Percentiles rank a stretch among this genome's conserved stretches.
Conservation (phyloP, 2,797 vertebrate genomes). For the Rachycentron canadum region DNA sequence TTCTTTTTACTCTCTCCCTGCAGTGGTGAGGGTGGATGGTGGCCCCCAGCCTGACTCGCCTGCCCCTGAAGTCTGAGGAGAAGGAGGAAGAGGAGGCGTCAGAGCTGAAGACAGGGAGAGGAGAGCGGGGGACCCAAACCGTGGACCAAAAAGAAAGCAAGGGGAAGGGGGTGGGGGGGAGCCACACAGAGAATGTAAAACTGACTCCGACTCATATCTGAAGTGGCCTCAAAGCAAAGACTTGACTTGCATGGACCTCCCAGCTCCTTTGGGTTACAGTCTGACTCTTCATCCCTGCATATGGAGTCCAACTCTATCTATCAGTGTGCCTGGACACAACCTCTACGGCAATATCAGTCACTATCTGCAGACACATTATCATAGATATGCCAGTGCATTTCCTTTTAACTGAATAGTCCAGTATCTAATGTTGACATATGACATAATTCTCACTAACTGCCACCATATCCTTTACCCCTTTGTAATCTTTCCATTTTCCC, state of each 20-base stretch:
- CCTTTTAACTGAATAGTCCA: slow-evolving; percentile 49
- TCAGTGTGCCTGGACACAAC: slow-evolving; percentile 66
- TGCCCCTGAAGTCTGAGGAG: slow-evolving; percentile 87
- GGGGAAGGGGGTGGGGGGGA: neutral
- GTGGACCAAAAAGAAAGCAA: slow-evolving; percentile 59
- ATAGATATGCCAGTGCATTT: slow-evolving; percentile 48
- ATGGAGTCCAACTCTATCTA: slow-evolving; percentile 45
- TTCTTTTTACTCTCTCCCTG: slow-evolving; percentile 43
- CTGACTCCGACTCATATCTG: slow-evolving; percentile 47
- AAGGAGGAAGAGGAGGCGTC: slow-evolving; percentile 77
- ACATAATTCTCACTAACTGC: slow-evolving; percentile 62
- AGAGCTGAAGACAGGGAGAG: slow-evolving; percentile 68
- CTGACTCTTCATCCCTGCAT: slow-evolving; percentile 64
- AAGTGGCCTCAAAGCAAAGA: slow-evolving; percentile 52
- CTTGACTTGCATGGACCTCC: slow-evolving; percentile 46
- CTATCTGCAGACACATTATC: slow-evolving; percentile 53
- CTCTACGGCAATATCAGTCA: slow-evolving; percentile 65
- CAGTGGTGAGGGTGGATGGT: slow-evolving; percentile 91
- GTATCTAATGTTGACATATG: slow-evolving; percentile 36
- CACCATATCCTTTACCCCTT: slow-evolving; percentile 39
- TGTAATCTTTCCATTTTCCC: slow-evolving; percentile 14
- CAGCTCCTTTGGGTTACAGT: slow-evolving; percentile 48
- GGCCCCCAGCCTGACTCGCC: slow-evolving; percentile 83
- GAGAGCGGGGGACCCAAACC: slow-evolving; percentile 36
- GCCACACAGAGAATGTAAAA: slow-evolving; percentile 57